phyloP scores from a whole-genome alignment of 1,140 invertebrate genomes.

The Coenobita brevimanus region DNA sequence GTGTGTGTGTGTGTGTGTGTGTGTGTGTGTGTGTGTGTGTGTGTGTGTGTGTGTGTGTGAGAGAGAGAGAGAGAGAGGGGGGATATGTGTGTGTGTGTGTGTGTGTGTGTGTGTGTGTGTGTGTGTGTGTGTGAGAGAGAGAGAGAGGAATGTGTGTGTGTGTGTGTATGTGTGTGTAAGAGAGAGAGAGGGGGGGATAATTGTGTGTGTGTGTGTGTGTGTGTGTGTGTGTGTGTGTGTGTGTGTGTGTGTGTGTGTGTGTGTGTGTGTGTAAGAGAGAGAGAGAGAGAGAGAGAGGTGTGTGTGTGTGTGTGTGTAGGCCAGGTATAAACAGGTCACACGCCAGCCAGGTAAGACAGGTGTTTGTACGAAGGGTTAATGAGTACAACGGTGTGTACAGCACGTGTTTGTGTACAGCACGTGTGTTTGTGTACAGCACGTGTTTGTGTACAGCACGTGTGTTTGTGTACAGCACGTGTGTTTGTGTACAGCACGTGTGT shows the following conservation, averaged over 20 bases:
- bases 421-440: no score
- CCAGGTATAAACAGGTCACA: not conserved
- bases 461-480: no score
- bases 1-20: slow-evolving; percentile 43
- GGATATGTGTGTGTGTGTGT: slow-evolving; percentile 9
- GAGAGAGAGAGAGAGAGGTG: not conserved
- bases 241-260: not conserved
- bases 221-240: slow-evolving; percentile 21
- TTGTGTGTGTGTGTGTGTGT: slow-evolving; percentile 8
- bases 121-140: not conserved
- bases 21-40: slow-evolving; percentile 41
- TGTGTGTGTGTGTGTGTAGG: not conserved
- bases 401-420: no score
- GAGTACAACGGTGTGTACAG: no score
- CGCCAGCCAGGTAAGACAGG: no score
- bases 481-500: no score
- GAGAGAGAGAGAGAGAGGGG: not conserved
- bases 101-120: slow-evolving; percentile 13
- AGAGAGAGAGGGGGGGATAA: not conserved
- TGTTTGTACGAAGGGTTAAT: no score
- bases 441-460: no score
- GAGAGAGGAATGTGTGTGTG: not conserved
- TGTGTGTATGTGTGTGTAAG: not conserved
- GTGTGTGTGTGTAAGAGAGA: slow-evolving; percentile 9
- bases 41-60: slow-evolving; percentile 10